Percentiles rank a stretch among this genome's conserved stretches.
These are phyloP conservation scores for Dryobates pubescens DNA, from an alignment of 2,797 vertebrate genomes.

Conservation along the genomic window DNA sequence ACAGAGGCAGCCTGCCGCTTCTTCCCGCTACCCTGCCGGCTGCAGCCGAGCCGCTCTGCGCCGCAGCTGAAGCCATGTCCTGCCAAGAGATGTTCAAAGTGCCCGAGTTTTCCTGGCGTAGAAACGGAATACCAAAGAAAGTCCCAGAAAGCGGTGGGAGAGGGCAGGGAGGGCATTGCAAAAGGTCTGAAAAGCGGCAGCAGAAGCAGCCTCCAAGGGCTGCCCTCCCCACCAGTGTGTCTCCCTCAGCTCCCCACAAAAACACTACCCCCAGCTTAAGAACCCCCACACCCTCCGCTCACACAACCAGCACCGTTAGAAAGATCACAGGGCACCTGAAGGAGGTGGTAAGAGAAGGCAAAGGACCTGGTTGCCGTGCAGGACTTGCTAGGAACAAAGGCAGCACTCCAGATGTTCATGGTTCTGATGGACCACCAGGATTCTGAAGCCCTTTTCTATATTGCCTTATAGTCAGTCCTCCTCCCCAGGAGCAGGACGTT, in stretches of 20 bases:
- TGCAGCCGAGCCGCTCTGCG: neutral
- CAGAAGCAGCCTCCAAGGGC: neutral
- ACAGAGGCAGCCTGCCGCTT: fast-evolving
- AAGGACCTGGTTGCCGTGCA: fast-evolving
- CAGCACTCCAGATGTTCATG: neutral
- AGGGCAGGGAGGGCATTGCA: neutral
- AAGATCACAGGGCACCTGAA: neutral
- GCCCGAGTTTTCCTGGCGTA: neutral
- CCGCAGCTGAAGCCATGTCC: fast-evolving
- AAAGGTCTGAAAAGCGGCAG: neutral
- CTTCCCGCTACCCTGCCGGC: fast-evolving
- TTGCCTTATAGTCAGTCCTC: neutral
- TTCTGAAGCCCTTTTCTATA: neutral
- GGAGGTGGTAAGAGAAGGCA: neutral
- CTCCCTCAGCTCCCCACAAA: neutral
- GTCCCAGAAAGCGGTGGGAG: neutral
- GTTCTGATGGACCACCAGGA: fast-evolving
- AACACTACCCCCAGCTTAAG: neutral
- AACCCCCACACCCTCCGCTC: fast-evolving
- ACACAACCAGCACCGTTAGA: neutral
- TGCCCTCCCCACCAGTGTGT: fast-evolving
- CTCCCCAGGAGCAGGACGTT: neutral
- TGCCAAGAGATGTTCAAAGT: no score
- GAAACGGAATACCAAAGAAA: neutral
- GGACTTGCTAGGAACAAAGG: neutral